Conservation (phyloP, 2,113 vertebrate genomes). For the Butorides virescens region DNA sequence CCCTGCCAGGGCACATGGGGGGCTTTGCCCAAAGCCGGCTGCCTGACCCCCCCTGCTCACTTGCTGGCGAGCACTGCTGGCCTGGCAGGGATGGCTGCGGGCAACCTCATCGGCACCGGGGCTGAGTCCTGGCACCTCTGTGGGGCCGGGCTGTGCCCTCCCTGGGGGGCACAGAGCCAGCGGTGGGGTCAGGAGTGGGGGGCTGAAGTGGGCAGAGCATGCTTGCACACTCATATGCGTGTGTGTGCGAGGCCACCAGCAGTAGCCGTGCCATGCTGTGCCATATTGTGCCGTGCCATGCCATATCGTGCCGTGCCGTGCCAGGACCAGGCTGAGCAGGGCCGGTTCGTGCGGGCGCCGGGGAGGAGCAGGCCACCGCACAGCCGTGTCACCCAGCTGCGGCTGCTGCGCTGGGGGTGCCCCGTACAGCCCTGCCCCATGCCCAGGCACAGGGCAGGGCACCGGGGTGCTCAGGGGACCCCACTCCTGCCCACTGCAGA, state of each 20-base stretch:
- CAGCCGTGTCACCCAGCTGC: not conserved
- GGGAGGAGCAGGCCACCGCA: rapidly evolving
- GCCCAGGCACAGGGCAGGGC: not conserved
- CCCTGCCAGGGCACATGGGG: rapidly evolving
- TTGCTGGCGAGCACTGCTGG: rapidly evolving
- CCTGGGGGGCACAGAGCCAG: not conserved
- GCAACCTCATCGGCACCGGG: rapidly evolving
- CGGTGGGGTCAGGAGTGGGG: rapidly evolving
- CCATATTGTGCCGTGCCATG: not conserved
- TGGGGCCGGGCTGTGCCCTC: not conserved
- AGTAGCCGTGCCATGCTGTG: not conserved
- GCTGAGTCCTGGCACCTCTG: not conserved
- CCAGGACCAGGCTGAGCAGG: not conserved
- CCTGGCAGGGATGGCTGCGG: not conserved
- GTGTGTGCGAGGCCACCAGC: not conserved
- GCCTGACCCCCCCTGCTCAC: not conserved
- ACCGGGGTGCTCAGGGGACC: rapidly evolving
- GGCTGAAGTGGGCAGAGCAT: not conserved
- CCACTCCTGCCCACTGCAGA: rapidly evolving
- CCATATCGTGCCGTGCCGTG: rapidly evolving
- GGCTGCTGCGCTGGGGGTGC: rapidly evolving
- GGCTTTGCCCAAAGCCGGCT: not conserved
- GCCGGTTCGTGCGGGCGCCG: not conserved
- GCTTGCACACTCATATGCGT: too few relatives aligned
- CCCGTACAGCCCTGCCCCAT: rapidly evolving